Evolutionary conservation across 2,113 vertebrate species (phyloP).

Genomic region (Neogobius melanostomus): DNA sequence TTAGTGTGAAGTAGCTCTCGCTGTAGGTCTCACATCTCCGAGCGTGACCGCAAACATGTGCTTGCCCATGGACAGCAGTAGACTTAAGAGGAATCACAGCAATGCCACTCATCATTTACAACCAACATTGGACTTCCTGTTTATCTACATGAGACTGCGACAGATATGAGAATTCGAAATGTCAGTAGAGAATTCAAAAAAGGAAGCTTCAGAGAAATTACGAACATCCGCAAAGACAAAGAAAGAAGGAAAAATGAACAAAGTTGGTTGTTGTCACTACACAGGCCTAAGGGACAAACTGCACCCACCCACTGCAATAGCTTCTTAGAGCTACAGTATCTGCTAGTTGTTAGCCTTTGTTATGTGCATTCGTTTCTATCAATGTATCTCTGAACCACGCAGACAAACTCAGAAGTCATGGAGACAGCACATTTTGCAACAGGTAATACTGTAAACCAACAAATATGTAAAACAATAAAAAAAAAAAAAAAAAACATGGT

Average conservation of each 20-base stretch:
- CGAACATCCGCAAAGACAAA: neutral
- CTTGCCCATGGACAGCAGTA: constrained; percentile 27
- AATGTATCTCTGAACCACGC: neutral
- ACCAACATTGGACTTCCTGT: constrained; percentile 11
- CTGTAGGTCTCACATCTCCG: constrained; percentile 21
- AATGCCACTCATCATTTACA: constrained; percentile 42
- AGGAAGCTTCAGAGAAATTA: neutral
- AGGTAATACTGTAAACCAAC: neutral
- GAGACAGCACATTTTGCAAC: neutral
- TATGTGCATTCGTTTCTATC: neutral
- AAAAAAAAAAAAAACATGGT: neutral
- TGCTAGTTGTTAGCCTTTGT: neutral
- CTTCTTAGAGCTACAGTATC: neutral
- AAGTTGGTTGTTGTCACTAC: neutral
- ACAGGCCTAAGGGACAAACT: neutral
- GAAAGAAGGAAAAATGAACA: neutral
- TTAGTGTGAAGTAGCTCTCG: constrained; percentile 23
- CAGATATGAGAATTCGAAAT: constrained; percentile 29
- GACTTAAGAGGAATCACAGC: constrained; percentile 52
- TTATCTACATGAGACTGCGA: too few species aligned
- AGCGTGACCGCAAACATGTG: constrained; percentile 22
- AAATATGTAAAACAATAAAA: neutral
- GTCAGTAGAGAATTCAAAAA: constrained; percentile 1
- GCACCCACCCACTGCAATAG: neutral
- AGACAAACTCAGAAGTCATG: neutral